Evolutionary conservation across 2,888 invertebrate species (phyloP), one percentile per base, ranked within the genome.

Genomic region (Serrognathus titanus): DNA sequence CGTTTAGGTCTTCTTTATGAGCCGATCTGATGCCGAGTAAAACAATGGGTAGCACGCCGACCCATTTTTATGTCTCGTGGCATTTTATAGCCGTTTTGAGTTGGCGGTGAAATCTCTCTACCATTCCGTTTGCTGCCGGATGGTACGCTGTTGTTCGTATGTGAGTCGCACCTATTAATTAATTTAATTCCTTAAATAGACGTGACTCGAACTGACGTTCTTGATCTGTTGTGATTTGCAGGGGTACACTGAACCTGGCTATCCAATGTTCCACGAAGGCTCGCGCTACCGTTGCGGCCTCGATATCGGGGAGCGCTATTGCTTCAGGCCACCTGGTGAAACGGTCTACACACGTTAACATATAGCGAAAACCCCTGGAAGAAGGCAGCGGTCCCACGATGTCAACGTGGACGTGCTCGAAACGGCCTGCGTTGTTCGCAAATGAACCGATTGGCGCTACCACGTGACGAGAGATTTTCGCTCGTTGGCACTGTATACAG

Each of bases 401-500:
- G 62, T 80, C 77, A 2, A 79, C 66, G 61, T 79, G 76, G 5
- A 79, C 65, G 56, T 77, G 75, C 3, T 65, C 58, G 61, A 79
- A 77, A 20, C 75, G 61, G 5, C 48, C 51, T 16, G 61, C 60
- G 1, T 70, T 65, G 4, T 53, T 45, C 3, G 51, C n/a, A 48
- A 71, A 65, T 9, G 53, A 24, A 13, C 47, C 48, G 1, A 63
- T 47, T 5, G 61, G 59, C 2, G 64, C 43, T 43, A 51, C 54
- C 3, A n/a, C n/a, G n/a, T n/a, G n/a, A n/a, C n/a, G n/a, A n/a
- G n/a, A n/a, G n/a, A n/a, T n/a, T n/a, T n/a, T n/a, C n/a, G n/a
- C n/a, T n/a, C n/a, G n/a, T n/a, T n/a, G n/a, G n/a, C n/a, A n/a
- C n/a, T n/a, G n/a, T 4, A 66, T 12, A 24, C 60, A 58, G 7